phyloP scores from a whole-genome alignment of 1,140 invertebrate genomes.

The Cecropterus lyciades region DNA sequence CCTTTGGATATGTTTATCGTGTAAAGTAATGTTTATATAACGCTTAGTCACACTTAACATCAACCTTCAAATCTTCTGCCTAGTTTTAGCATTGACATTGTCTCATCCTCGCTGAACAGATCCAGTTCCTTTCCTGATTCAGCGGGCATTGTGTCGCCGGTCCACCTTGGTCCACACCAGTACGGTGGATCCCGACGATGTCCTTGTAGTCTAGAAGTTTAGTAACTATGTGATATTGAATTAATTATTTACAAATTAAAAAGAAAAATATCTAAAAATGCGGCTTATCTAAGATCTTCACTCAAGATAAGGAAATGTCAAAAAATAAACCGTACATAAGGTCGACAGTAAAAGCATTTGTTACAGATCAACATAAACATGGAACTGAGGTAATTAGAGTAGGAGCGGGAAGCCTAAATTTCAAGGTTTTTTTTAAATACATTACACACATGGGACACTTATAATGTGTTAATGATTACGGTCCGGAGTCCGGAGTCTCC shows the following conservation, averaged over 20 bases:
- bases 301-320: no score
- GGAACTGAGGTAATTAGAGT: neutral
- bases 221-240: neutral
- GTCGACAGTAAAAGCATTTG: neutral
- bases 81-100: constrained; percentile 33
- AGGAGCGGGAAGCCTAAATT: neutral
- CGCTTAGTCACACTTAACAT: constrained; percentile 1
- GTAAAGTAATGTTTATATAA: no score
- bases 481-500: neutral
- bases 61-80: constrained; percentile 6
- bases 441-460: constrained; percentile 7
- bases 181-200: constrained; percentile 33
- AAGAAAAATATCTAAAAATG: no score
- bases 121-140: constrained; percentile 29
- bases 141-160: constrained; percentile 31
- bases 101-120: constrained; percentile 23
- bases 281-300: no score
- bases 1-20: no score
- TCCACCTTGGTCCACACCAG: constrained; percentile 44
- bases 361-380: neutral
- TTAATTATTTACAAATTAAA: neutral
- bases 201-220: constrained; percentile 32
- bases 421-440: neutral
- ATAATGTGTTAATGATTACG: constrained; percentile 28
- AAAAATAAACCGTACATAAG: neutral